Conservation (phyloP, 2,888 invertebrate genomes). For the Rapana venosa region DNA sequence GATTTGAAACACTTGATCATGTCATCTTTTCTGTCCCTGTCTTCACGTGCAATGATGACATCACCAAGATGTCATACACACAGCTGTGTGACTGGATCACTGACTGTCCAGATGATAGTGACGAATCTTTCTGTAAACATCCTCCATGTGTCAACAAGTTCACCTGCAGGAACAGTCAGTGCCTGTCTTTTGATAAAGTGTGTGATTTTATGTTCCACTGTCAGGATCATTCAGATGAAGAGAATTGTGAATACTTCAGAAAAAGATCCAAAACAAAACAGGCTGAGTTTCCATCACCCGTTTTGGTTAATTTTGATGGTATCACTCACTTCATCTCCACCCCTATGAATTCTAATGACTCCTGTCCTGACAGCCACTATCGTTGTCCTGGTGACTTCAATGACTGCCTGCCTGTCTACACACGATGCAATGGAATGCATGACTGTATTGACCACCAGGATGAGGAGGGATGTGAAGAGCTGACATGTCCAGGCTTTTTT, state of each 20-base stretch:
- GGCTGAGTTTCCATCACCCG: background rate
- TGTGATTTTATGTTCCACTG: background rate
- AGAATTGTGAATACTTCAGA: too few relatives aligned
- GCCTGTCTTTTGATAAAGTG: background rate
- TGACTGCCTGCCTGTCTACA: conserved; percentile 20
- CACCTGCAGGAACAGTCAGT: background rate
- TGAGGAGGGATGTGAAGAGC: background rate
- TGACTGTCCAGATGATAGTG: background rate
- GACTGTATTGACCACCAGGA: conserved; percentile 3
- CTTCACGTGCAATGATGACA: background rate
- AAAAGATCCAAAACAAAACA: background rate
- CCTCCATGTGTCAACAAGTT: background rate
- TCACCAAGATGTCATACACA: background rate
- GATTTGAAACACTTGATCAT: too few relatives aligned
- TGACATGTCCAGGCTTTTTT: background rate
- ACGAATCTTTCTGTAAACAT: background rate
- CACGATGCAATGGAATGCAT: background rate
- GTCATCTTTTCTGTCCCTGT: background rate
- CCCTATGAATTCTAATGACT: background rate
- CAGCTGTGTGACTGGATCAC: background rate
- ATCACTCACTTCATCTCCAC: background rate
- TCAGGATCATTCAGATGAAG: background rate
- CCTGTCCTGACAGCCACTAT: conserved; percentile 8
- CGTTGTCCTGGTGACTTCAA: background rate
- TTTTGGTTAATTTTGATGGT: background rate